These are phyloP conservation scores for Thamnophis sirtalis DNA, from an alignment of 2,113 vertebrate species.

Conservation along the genomic window DNA sequence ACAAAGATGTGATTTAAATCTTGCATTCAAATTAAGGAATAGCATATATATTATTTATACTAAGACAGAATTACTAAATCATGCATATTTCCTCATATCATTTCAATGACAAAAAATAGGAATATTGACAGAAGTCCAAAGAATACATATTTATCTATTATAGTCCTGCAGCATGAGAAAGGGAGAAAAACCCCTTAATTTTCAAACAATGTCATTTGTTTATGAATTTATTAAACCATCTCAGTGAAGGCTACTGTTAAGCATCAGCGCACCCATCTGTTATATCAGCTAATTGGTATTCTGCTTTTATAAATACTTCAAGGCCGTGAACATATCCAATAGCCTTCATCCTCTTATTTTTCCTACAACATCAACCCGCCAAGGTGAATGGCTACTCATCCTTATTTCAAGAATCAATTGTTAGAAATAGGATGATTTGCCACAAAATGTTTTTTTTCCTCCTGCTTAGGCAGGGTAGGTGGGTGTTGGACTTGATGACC, in stretches of 20 bases:
- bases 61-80: neutral
- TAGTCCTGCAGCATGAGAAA: neutral
- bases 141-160: neutral
- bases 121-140: neutral
- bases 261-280: neutral
- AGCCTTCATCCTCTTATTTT: neutral
- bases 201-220: neutral
- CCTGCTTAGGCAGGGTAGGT: too few species aligned
- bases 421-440: neutral
- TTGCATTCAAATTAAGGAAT: neutral
- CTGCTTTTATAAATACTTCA: neutral
- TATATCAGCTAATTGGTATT: neutral
- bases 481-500: too few species aligned
- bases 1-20: neutral
- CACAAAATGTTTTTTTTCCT: neutral
- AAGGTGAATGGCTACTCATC: neutral
- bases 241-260: neutral
- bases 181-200: neutral
- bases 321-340: neutral
- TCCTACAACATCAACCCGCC: neutral
- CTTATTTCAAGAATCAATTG: neutral
- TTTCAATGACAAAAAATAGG: neutral
- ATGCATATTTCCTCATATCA: neutral
- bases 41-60: neutral
- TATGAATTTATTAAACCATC: neutral